Evolutionary conservation across 2,113 vertebrate species (phyloP).

Genomic region (Paracyprichromis sp.): DNA sequence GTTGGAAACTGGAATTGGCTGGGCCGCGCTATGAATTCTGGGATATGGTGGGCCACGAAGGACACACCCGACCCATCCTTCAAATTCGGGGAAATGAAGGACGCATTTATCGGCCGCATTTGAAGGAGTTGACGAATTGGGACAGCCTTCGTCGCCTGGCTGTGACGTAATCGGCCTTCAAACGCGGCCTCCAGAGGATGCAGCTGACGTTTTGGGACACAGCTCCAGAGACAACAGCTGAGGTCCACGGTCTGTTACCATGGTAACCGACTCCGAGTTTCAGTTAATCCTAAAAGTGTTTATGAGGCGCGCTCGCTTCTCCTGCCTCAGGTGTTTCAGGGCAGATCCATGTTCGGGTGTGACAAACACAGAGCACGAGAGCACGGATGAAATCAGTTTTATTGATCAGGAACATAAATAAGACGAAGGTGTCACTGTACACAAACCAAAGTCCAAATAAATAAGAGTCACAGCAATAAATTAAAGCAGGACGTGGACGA

Average conservation of each 20-base stretch:
- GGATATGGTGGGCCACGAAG: background rate
- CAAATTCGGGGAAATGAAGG: rapidly evolving
- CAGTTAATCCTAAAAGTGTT: background rate
- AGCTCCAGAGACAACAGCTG: rapidly evolving
- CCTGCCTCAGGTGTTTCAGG: background rate
- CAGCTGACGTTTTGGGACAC: background rate
- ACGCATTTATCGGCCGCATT: rapidly evolving
- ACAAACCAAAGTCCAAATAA: conserved; percentile 53
- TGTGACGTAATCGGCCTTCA: rapidly evolving
- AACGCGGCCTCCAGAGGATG: rapidly evolving
- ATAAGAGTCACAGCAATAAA: conserved; percentile 56
- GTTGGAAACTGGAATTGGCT: rapidly evolving
- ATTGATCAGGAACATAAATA: conserved; percentile 69
- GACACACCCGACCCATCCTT: background rate
- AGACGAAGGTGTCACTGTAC: conserved; percentile 59
- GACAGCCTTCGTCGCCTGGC: background rate
- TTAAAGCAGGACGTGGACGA: conserved; percentile 31
- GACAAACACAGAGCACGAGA: background rate
- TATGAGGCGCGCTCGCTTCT: background rate
- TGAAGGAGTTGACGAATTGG: background rate
- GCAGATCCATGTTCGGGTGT: background rate
- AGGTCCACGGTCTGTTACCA: background rate
- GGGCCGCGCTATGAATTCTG: rapidly evolving
- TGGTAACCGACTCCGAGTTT: background rate
- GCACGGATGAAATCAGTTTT: conserved; percentile 51